Percentiles rank a stretch among this genome's conserved stretches.
Evolutionary conservation across 53 echinoderm and acorn worm species (phyloP).

Genomic region (Temnopleurus reevesii): DNA sequence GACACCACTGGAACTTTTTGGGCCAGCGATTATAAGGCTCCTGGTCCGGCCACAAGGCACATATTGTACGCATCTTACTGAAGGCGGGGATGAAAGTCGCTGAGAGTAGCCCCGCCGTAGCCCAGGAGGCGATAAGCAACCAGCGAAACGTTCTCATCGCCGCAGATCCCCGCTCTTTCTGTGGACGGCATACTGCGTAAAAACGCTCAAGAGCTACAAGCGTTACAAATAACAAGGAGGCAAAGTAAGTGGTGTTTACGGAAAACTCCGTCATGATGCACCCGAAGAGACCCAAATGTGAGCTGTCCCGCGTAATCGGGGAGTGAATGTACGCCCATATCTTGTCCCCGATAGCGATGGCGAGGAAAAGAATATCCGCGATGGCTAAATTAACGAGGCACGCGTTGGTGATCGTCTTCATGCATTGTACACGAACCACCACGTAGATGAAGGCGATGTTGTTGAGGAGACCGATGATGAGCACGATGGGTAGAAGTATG

Average conservation of each 20-base stretch:
- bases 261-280: conserved; percentile 62
- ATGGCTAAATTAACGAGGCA: conserved; percentile 73
- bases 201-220: conserved; percentile 74
- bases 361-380: conserved; percentile 71
- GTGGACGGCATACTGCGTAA: conserved; percentile 71
- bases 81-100: conserved; percentile 63
- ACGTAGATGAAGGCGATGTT: conserved; percentile 81
- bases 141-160: conserved; percentile 56
- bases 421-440: conserved; percentile 67
- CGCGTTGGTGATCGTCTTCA: conserved; percentile 72
- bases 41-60: conserved; percentile 64
- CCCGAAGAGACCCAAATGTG: conserved; percentile 60
- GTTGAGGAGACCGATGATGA: conserved; percentile 65
- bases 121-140: conserved; percentile 62
- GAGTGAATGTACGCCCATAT: conserved; percentile 63
- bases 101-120: conserved; percentile 57
- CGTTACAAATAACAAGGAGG: conserved; percentile 71
- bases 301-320: conserved; percentile 55
- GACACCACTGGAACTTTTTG: conserved; percentile 54
- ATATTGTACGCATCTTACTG: conserved; percentile 46
- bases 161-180: conserved; percentile 51
- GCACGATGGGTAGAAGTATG: conserved; percentile 59
- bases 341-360: conserved; percentile 74
- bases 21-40: conserved; percentile 60
- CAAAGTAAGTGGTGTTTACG: conserved; percentile 71